Base-by-base conservation (phyloP, 2,797 vertebrate species). In the Cyprinodon diabolis region DNA sequence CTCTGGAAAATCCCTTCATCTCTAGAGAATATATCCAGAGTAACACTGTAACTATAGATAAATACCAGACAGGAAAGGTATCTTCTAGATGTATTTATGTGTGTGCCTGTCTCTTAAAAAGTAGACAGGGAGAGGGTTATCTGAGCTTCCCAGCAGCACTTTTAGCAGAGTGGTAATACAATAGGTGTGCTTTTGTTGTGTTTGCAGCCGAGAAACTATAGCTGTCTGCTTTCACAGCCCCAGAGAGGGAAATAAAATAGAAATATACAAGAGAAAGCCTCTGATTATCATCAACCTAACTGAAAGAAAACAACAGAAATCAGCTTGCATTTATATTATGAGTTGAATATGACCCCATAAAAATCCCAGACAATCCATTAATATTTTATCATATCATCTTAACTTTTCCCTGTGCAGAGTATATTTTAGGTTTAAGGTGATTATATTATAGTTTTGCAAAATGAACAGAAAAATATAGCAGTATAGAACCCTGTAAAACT, bases 121-220 rank as follows among this genome's bases (percentile, higher is more conserved):
- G 11, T 54, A 74, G 77, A 79, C 62, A 76, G 70, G 54, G 78
- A 62, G 81, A 68, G 76, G 73, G 83, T 82, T 84, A 84, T 84
- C 69, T 48, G n/a, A 77, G 82, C 87, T 85, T 88, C 77, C 66
- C 84, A 87, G 79, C 74, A 82, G 80, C 84, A 76, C 80, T 87
- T 76, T 74, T 55, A 78, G 76, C 77, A 6, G 60, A 71, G 74
- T 78, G 79, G 83, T 76, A 78, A 76, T 49, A 74, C 83, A 78
- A 23, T 68, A 72, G 75, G 81, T 77, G 66, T 70, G 80, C 70
- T 79, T 73, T 78, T 52, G 65, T 66, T 72, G 78, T 72, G 48
- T 87, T 76, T 75, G 76, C 70, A 83, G 76, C 68, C 62, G 86
- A 55, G 56, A 71, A 71, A 80, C 70, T 35, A 60, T 35, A 71